Evolutionary conservation across 2,797 vertebrate genomes (phyloP), one percentile per base, ranked within the genome.

Genomic region (Podarcis siculus): DNA sequence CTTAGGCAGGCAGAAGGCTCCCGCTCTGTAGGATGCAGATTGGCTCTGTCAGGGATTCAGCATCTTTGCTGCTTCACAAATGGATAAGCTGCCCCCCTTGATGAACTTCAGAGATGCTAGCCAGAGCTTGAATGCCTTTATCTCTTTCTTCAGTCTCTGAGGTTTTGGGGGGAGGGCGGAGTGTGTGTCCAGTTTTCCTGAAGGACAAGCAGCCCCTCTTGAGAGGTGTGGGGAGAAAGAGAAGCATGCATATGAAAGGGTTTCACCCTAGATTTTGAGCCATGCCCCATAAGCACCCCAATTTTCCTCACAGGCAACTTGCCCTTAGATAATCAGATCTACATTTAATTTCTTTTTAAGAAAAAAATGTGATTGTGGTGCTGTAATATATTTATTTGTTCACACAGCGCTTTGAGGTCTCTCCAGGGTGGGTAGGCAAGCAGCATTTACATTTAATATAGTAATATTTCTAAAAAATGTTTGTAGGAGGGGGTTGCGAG

Each of bases 11-110:
- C 37, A 76, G 78, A 1, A 5, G 32, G 19, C 58, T 39, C 6
- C 27, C 13, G 42, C 58, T 82, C 19, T 27, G 4, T 35, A 37
- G 61, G 71, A 25, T 4, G 10, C 37, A 30, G 64, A 83, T 90
- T 85, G 91, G 80, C 89, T 83, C 17, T 84, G 84, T 86, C 17
- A 42, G 58, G 83, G 37, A 66, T 80, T 92, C 89, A 85, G 86
- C 90, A 91, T 91, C 89, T 95, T 92, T 93, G 90, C 90, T 77
- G 90, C 86, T 82, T 92, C 76, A 92, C 95, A 95, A 94, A 95
- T 93, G 92, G 86, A 90, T 61, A 80, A 91, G 89, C 90, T 4
- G 5, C 90, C 89, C 88, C 90, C 83, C 86, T 23, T 1, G 5
- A 10, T 32, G 61, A 55, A 91, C 91, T 92, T 92, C 94, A 94